Evolutionary conservation across 2,113 vertebrate species (phyloP).

Genomic region (Pitta sordida): DNA sequence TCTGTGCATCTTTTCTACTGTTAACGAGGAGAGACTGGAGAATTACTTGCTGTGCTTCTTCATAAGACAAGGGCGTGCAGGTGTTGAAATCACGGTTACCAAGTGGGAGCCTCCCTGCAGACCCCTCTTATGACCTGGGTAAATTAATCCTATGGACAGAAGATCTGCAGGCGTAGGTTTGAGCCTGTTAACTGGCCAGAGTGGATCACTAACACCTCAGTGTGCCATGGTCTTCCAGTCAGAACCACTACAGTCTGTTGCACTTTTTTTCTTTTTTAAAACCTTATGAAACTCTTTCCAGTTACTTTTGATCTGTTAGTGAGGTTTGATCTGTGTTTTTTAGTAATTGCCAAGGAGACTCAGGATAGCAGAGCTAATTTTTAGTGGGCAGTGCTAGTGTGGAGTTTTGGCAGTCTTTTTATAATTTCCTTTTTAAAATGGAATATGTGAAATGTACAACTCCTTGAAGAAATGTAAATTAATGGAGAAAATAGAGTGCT

Average conservation of each 20-base stretch:
- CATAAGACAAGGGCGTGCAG: no score
- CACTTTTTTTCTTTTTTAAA: neutral
- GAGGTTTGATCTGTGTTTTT: slow-evolving; percentile 25
- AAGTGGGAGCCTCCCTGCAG: neutral
- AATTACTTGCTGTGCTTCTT: neutral
- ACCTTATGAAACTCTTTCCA: neutral
- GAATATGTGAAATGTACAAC: neutral
- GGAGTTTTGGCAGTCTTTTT: neutral
- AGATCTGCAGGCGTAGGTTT: neutral
- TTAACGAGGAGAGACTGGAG: neutral
- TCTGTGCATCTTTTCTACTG: neutral
- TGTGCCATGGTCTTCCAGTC: no score
- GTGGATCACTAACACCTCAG: neutral
- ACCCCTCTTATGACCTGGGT: neutral
- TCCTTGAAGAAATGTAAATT: neutral
- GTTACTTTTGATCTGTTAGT: neutral
- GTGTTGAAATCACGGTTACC: neutral
- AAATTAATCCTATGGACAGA: neutral
- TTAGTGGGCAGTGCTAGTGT: slow-evolving; percentile 14
- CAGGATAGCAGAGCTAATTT: slow-evolving; percentile 4
- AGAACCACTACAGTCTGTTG: neutral
- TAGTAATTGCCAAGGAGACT: slow-evolving; percentile 47
- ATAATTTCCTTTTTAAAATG: neutral
- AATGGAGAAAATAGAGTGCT: neutral
- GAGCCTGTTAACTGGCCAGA: neutral